phyloP scores from a whole-genome alignment of 2,113 vertebrate genomes.

The Cinclus cinclus region DNA sequence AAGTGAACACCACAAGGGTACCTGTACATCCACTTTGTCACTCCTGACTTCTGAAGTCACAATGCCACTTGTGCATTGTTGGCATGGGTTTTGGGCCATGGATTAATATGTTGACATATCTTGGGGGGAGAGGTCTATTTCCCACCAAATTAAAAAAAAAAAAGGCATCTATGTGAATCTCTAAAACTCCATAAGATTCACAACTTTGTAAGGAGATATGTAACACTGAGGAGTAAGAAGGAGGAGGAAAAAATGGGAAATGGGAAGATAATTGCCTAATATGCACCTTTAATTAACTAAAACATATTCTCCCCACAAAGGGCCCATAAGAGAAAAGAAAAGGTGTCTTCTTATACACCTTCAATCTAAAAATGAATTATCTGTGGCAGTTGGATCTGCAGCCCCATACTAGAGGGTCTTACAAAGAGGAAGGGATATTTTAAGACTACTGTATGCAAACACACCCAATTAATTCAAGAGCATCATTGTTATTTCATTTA shows the following conservation, averaged over 20 bases:
- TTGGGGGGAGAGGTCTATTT: neutral
- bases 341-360: neutral
- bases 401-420: neutral
- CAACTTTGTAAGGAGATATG: neutral
- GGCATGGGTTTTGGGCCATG: neutral
- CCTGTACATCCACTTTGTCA: neutral
- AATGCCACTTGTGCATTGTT: neutral
- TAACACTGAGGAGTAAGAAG: slow-evolving; percentile 14
- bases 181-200: neutral
- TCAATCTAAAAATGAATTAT: slow-evolving; percentile 36
- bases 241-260: neutral
- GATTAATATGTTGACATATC: neutral
- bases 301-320: slow-evolving; percentile 47
- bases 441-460: slow-evolving; percentile 30
- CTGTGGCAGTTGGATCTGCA: slow-evolving; percentile 20
- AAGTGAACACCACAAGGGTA: neutral
- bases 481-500: slow-evolving; percentile 55
- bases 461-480: slow-evolving; percentile 59
- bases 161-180: neutral
- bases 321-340: slow-evolving; percentile 36
- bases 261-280: slow-evolving; percentile 33
- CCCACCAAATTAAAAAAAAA: fast-evolving
- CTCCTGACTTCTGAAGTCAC: neutral
- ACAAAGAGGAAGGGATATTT: slow-evolving; percentile 3
- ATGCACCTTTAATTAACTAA: slow-evolving; percentile 64